Base-by-base conservation (phyloP, 2,797 vertebrate genomes). In the Pipistrellus pipistrellus region DNA sequence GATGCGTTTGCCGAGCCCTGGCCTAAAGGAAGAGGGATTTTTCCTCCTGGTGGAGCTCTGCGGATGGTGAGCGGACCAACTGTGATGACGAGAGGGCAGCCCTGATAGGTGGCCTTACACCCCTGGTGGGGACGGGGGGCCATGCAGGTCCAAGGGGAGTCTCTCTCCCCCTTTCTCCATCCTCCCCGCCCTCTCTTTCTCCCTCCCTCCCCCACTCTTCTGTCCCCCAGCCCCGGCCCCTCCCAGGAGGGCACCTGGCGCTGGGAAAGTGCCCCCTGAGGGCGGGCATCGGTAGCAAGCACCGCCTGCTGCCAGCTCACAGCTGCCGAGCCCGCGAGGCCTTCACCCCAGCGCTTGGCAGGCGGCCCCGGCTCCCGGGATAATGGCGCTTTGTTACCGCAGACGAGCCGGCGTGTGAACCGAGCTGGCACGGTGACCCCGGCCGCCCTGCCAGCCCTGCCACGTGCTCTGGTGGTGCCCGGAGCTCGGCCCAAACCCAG, bases 301-400 rank as follows among this genome's bases (percentile, higher is more conserved):
- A 66, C n/a, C 44, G 46, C 55, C 89, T 17, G 3, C 80, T 71
- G 27, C 73, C 73, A 55, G n/a, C 8, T 53, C 85, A 41, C 66
- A 73, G 64, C 90, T 78, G 76, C 3, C 66, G 82, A 10, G 27
- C 53, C 23, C 1, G 27, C 44, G 25, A 48, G 73, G 84, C 85
- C 62, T 41, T 38, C 38, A 2, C 9, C 0, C 51, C 27, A 85
- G 64, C 15, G 10, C 94, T 76, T 93, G 75, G 85, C 94, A 84
- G 64, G 46, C 35, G 0, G 8, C 59, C 93, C 25, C 30, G 85
- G 84, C 84, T 35, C 69, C 55, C 17, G 2, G 68, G 2, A 96
- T 76, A 96, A 88, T 11, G 72, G 64, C 0, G 35, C 94, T 94
- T 96, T 96, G 96, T 96, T 62, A 75, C 32, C 18, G 1, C 32